Conservation (phyloP, 2,113 vertebrate genomes). For the Meles meles region DNA sequence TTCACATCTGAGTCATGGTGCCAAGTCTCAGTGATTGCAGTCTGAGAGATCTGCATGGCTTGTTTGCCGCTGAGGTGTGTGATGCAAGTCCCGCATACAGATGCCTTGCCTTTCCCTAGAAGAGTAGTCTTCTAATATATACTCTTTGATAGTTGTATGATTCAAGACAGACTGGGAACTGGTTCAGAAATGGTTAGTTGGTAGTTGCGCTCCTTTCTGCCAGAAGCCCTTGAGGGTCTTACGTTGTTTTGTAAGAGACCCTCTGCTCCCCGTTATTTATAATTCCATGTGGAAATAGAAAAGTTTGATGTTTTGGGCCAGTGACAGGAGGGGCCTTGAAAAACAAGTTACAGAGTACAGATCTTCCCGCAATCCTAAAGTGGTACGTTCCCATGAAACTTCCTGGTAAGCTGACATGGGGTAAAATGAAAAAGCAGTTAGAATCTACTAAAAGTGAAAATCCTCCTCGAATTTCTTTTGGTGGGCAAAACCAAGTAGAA, state of each 20-base stretch:
- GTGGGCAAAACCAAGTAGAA: neutral
- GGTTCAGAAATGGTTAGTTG: neutral
- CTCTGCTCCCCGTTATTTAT: neutral
- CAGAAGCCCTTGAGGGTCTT: constrained; percentile 14
- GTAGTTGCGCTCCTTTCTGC: neutral
- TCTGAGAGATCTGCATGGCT: constrained; percentile 40
- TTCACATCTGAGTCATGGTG: constrained; percentile 50
- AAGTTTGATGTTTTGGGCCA: neutral
- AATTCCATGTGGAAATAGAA: neutral
- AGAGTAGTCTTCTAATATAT: neutral
- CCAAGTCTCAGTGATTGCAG: constrained; percentile 44
- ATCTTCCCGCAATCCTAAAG: neutral
- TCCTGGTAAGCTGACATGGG: neutral
- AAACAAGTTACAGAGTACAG: neutral
- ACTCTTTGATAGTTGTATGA: neutral
- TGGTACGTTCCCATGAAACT: neutral
- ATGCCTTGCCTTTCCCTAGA: neutral
- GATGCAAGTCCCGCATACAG: constrained; percentile 7
- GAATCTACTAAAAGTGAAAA: neutral
- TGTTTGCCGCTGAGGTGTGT: neutral
- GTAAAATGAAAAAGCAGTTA: neutral
- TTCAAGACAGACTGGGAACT: neutral
- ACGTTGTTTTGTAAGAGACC: neutral
- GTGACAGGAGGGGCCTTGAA: neutral
- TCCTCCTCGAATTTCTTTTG: neutral